Base-by-base conservation (phyloP, 2,113 vertebrate species). In the Opisthocomus hoazin region DNA sequence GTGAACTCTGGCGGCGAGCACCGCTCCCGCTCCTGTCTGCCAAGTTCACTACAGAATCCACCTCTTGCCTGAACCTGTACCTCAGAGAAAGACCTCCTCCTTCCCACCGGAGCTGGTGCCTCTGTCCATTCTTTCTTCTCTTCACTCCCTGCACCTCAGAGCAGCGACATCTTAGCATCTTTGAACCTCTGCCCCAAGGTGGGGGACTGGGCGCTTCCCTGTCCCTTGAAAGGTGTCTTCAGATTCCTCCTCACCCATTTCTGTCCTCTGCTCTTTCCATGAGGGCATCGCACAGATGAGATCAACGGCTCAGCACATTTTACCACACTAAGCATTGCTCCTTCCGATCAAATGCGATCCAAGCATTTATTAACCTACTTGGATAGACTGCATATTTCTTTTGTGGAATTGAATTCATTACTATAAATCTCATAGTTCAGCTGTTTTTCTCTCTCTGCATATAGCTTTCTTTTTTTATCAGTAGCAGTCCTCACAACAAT, bases 351-450 rank as follows among this genome's bases (percentile, higher is more conserved):
- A 81, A 34, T 63, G 58, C 1, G 0, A 73, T 75, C 78, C 79
- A 64, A 86, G 77, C 56, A 66, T 88, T 74, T 86, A 81, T 91
- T 94, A 87, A 91, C 56, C 80, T 61, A 60, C 83, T 78, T 89
- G 78, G 84, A 79, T 12, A 76, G 65, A 34, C 41, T 68, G 46
- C 21, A 15, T 32, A n/a, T 34, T 53, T 48, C 46, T 78, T 70
- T 81, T 68, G 51, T 66, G 43, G 79, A 83, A 84, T 45, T 66
- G 89, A 73, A 93, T 81, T 90, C 9, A 56, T 87, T 68, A 53
- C 60, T 30, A 32, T 34, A 73, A 86, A 86, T 84, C 37, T 74
- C 46, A 60, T 12, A 29, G 30, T 57, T 71, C 8, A 43, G 45
- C 56, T 45, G 29, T 26, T 94, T 46, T 45, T 15, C 30, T 68